phyloP scores from a whole-genome alignment of 2,888 invertebrate species.

The Iselma pallidipennis region DNA sequence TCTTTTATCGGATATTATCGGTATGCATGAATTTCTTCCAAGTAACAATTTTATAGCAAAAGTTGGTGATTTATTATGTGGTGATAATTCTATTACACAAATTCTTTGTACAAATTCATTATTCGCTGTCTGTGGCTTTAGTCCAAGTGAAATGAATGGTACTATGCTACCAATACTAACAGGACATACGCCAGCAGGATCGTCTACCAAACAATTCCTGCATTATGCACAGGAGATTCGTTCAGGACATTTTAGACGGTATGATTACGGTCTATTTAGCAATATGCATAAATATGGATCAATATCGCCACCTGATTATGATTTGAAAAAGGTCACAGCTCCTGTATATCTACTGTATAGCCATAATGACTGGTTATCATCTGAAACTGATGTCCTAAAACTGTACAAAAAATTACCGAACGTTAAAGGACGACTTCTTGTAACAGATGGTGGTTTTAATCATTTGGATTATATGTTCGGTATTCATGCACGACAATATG shows the following conservation, averaged over 20 bases:
- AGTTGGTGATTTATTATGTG: slow-evolving; percentile 27
- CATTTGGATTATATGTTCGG: slow-evolving; percentile 50
- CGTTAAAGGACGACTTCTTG: slow-evolving; percentile 38
- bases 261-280: slow-evolving; percentile 58
- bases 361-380: slow-evolving; percentile 59
- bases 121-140: slow-evolving; percentile 41
- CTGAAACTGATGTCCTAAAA: slow-evolving; percentile 39
- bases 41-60: slow-evolving; percentile 54
- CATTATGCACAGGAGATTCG: slow-evolving; percentile 59
- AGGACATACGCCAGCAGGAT: slow-evolving; percentile 43
- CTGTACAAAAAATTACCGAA: slow-evolving; percentile 46
- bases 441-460: slow-evolving; percentile 45
- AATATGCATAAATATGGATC: slow-evolving; percentile 46
- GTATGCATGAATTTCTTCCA: slow-evolving; percentile 66
- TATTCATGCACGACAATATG: slow-evolving; percentile 41
- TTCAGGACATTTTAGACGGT: slow-evolving; percentile 54
- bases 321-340: slow-evolving; percentile 52
- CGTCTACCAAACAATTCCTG: slow-evolving; percentile 66
- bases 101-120: slow-evolving; percentile 37
- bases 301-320: slow-evolving; percentile 54
- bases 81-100: slow-evolving; percentile 12
- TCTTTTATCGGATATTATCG: slow-evolving; percentile 5
- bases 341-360: slow-evolving; percentile 57
- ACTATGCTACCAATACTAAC: slow-evolving; percentile 38
- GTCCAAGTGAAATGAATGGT: slow-evolving; percentile 37